Conservation (phyloP, 2,888 invertebrate species). For the Pyrocoelia pectoralis region DNA sequence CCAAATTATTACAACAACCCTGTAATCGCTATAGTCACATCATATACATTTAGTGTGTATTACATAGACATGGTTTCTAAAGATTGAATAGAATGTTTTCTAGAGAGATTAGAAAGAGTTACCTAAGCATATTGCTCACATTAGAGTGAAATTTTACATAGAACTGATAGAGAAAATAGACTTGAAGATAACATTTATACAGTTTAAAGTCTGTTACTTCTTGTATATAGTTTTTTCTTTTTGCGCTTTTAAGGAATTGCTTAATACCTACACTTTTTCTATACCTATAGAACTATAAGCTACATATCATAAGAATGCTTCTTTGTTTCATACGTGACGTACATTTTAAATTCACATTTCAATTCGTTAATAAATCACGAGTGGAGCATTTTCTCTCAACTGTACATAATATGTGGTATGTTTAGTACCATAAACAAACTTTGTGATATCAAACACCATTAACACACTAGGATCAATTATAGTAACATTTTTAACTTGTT, state of each 20-base stretch:
- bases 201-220: not conserved
- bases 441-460: conserved; percentile 34
- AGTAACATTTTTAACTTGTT: not conserved
- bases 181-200: conserved; percentile 15
- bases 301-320: conserved; percentile 8
- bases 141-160: conserved; percentile 34
- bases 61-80: not conserved
- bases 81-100: not conserved
- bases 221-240: conserved; percentile 10
- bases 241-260: not conserved
- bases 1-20: not conserved
- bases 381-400: not conserved
- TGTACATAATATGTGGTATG: not conserved
- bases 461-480: conserved; percentile 4
- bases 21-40: not conserved
- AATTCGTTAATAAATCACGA: too few species aligned
- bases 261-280: not conserved
- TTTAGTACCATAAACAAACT: conserved; percentile 13
- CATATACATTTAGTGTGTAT: not conserved
- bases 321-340: not conserved
- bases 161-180: conserved; percentile 37
- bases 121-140: conserved; percentile 29
- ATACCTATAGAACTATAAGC: not conserved
- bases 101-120: not conserved
- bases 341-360: not conserved